Conservation (phyloP, 2,113 vertebrate species). For the Megalops atlanticus region DNA sequence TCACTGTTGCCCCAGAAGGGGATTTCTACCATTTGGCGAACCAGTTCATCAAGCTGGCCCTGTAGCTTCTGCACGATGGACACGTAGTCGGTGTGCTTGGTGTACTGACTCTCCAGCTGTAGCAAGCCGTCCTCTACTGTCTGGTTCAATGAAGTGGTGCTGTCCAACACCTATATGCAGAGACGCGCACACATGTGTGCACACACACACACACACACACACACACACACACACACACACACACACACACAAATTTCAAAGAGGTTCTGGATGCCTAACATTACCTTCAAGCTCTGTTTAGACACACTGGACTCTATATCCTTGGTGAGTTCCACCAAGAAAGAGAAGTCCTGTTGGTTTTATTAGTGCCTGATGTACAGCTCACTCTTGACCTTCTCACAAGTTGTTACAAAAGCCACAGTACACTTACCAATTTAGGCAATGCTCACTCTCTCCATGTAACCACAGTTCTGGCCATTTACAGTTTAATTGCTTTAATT, state of each 20-base stretch:
- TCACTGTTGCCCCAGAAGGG: conserved; percentile 87
- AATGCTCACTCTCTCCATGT: background rate
- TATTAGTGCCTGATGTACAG: background rate
- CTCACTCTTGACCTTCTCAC: background rate
- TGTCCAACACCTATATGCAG: conserved; percentile 77
- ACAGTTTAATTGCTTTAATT: background rate
- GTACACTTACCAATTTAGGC: background rate
- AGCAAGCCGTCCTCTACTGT: conserved; percentile 81
- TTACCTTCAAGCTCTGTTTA: background rate
- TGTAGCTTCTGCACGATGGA: conserved; percentile 85
- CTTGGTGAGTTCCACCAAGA: background rate
- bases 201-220: conserved; percentile 1
- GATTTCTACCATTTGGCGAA: conserved; percentile 78
- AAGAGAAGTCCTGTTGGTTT: background rate
- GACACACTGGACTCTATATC: background rate
- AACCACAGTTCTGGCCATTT: background rate
- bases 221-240: background rate
- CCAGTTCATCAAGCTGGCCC: conserved; percentile 80
- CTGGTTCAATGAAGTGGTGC: conserved; percentile 80
- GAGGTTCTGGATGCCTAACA: background rate
- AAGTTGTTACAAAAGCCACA: background rate
- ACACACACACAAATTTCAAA: conserved; percentile 2
- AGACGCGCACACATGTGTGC: background rate
- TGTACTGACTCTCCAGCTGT: conserved; percentile 77
- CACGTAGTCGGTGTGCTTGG: conserved; percentile 79